phyloP scores from a whole-genome alignment of 1,140 invertebrate genomes.

The Tigriopus japonicus region DNA sequence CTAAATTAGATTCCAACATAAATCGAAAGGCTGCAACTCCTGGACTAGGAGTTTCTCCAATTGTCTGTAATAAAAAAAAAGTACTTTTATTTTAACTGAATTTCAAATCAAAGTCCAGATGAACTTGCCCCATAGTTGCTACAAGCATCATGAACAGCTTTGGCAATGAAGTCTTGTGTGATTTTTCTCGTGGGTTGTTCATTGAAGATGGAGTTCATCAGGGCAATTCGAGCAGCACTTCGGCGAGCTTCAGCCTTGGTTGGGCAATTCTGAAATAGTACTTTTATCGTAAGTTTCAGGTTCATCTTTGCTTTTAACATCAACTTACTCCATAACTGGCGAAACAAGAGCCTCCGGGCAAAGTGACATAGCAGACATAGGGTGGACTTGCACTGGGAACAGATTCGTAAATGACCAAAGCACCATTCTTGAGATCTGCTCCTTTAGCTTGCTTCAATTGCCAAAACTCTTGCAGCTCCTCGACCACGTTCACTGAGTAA shows the following conservation, averaged over 20 bases:
- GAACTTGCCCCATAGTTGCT: conserved; percentile 2
- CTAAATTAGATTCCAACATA: conserved; percentile 81
- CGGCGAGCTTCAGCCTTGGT: conserved; percentile 81
- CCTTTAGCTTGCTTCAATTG: conserved; percentile 78
- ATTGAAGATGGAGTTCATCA: conserved; percentile 94
- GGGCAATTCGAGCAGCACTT: conserved; percentile 81
- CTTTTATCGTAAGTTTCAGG: no score
- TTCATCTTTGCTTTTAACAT: no score
- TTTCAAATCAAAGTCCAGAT: no score
- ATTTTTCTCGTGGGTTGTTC: conserved; percentile 82
- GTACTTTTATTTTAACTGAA: no score
- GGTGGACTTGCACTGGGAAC: conserved; percentile 74
- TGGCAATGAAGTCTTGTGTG: conserved; percentile 81
- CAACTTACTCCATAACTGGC: conserved; percentile 66
- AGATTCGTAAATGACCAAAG: conserved; percentile 83
- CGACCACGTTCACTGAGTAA: conserved; percentile 69
- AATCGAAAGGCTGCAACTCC: conserved; percentile 88
- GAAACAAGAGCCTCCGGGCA: conserved; percentile 85
- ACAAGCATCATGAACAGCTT: conserved; percentile 64
- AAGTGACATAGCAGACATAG: conserved; percentile 81
- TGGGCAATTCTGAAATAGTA: conserved; percentile 55
- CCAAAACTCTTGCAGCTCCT: conserved; percentile 90
- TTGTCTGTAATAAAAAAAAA: no score
- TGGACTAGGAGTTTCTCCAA: conserved; percentile 19
- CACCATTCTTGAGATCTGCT: conserved; percentile 65